These are phyloP conservation scores for Zygaena filipendulae DNA, from an alignment of 2,888 invertebrate genomes.

Conservation along the genomic window DNA sequence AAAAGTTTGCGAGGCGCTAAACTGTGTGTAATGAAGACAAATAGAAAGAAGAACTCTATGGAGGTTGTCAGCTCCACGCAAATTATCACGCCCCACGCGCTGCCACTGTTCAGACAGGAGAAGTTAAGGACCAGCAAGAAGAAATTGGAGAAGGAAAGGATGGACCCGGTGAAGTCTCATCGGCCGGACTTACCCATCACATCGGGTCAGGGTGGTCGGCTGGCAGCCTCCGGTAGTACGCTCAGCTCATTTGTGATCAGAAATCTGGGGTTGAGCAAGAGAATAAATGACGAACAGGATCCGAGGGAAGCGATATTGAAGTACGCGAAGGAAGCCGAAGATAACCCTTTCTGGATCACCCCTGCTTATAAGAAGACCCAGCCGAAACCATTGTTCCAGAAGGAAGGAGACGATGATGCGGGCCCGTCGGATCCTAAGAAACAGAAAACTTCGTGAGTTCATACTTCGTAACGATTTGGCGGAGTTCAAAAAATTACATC, in stretches of 20 bases:
- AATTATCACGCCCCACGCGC: slow-evolving; percentile 95
- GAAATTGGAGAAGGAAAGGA: slow-evolving; percentile 89
- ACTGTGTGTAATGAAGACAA: slow-evolving; percentile 85
- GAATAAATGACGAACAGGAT: slow-evolving; percentile 92
- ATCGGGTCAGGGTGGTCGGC: slow-evolving; percentile 91
- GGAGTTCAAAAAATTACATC: no score
- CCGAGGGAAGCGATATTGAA: slow-evolving; percentile 95
- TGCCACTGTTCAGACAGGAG: slow-evolving; percentile 95
- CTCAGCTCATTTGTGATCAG: slow-evolving; percentile 96
- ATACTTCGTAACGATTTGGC: no score
- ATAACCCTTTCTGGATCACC: slow-evolving; percentile 97
- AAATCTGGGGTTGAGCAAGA: slow-evolving; percentile 92
- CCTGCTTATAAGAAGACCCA: slow-evolving; percentile 93
- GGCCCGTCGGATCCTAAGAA: slow-evolving; percentile 66
- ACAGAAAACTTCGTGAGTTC: slow-evolving; percentile 38
- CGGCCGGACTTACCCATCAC: slow-evolving; percentile 89
- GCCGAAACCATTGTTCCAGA: slow-evolving; percentile 83
- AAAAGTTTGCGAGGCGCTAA: slow-evolving; percentile 91
- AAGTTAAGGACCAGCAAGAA: slow-evolving; percentile 89
- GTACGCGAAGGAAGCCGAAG: slow-evolving; percentile 93
- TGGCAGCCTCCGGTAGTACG: slow-evolving; percentile 95
- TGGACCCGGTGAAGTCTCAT: slow-evolving; percentile 86
- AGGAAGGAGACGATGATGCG: slow-evolving; percentile 54
- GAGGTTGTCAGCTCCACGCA: slow-evolving; percentile 92
- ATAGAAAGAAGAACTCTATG: slow-evolving; percentile 81